Evolutionary conservation across 2,888 invertebrate species (phyloP).

Genomic region (Sabatieria punctata): DNA sequence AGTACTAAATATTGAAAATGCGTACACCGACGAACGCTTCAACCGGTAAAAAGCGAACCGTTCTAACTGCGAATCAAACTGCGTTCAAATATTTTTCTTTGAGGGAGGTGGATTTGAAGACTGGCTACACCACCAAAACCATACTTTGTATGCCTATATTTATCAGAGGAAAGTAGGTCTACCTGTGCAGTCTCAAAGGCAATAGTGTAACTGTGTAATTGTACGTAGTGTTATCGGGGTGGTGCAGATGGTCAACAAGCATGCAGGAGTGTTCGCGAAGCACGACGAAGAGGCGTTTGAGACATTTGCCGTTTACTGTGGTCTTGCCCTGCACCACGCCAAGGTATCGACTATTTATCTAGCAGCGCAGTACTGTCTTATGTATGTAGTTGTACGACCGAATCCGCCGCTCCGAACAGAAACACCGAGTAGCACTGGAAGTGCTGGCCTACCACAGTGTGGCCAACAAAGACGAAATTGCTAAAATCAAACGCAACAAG

Average conservation of each 20-base stretch:
- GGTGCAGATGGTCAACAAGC: slow-evolving; percentile 65
- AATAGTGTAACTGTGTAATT: too few relatives aligned
- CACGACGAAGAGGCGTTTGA: slow-evolving; percentile 65
- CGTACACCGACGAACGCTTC: slow-evolving; percentile 47
- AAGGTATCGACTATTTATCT: too few relatives aligned
- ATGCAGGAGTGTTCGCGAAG: slow-evolving; percentile 39
- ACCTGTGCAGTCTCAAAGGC: not conserved
- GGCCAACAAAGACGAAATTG: slow-evolving; percentile 51
- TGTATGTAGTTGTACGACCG: slow-evolving; percentile 50
- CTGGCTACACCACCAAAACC: slow-evolving; percentile 46
- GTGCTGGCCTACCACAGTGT: slow-evolving; percentile 66
- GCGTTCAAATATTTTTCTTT: slow-evolving; percentile 11
- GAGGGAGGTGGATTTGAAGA: slow-evolving; percentile 39
- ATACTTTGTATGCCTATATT: slow-evolving; percentile 74
- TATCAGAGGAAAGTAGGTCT: slow-evolving; percentile 46
- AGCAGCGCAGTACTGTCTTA: not conserved
- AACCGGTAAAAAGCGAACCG: slow-evolving; percentile 13
- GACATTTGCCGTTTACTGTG: slow-evolving; percentile 66
- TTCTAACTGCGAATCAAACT: slow-evolving; percentile 12
- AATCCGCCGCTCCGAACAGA: slow-evolving; percentile 61
- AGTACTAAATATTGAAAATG: slow-evolving; percentile 61
- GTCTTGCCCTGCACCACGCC: slow-evolving; percentile 64
- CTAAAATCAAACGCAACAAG: slow-evolving; percentile 22
- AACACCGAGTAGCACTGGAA: slow-evolving; percentile 58
- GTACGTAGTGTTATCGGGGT: slow-evolving; percentile 53